phyloP scores from a whole-genome alignment of 2,797 vertebrate genomes.

The Anabacerthia variegaticeps region DNA sequence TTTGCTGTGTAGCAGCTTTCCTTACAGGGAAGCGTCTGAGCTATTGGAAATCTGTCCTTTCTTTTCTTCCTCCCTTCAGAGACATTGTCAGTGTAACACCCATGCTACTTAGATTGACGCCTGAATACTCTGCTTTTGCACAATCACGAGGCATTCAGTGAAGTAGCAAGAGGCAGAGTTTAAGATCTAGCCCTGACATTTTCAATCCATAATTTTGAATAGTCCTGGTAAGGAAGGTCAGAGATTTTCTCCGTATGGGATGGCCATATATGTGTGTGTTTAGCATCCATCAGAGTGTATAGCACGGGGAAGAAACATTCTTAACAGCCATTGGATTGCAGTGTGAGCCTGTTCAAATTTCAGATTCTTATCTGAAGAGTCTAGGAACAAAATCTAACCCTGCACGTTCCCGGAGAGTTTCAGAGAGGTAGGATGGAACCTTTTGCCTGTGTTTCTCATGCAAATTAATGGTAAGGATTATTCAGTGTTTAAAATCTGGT shows the following conservation, averaged over 20 bases:
- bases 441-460: slow-evolving; percentile 22
- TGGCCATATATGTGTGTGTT: not conserved
- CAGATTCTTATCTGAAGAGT: not conserved
- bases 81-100: slow-evolving; percentile 41
- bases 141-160: slow-evolving; percentile 54
- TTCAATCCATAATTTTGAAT: not conserved
- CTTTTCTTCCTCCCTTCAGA: slow-evolving; percentile 33
- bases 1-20: slow-evolving; percentile 43
- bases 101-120: not conserved
- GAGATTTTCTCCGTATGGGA: not conserved
- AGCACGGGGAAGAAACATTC: not conserved
- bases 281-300: not conserved
- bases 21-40: slow-evolving; percentile 9
- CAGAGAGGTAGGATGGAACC: not conserved
- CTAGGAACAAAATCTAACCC: not conserved
- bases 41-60: slow-evolving; percentile 60
- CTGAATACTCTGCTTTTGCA: slow-evolving; percentile 35
- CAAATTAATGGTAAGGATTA: slow-evolving; percentile 26
- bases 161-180: not conserved
- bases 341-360: not conserved
- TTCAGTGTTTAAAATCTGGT: slow-evolving; percentile 52
- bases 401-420: slow-evolving; percentile 5
- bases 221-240: not conserved
- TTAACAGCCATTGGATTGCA: not conserved
- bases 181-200: not conserved